These are phyloP conservation scores for Tetrax tetrax DNA, from an alignment of 2,113 vertebrate genomes.

Conservation along the genomic window DNA sequence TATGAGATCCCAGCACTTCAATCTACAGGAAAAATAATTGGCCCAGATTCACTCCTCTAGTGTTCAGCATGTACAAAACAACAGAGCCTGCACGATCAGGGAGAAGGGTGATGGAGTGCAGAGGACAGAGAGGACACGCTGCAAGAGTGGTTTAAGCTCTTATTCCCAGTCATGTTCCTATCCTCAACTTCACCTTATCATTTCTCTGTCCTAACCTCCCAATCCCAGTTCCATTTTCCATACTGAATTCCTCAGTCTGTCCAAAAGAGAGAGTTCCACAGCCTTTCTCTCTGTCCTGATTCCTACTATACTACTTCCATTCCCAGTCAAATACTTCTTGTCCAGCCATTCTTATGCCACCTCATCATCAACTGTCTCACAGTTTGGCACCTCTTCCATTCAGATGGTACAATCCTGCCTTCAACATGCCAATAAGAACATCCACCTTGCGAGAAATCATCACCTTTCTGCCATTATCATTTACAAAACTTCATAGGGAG, in stretches of 20 bases:
- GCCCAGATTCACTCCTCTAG: background rate
- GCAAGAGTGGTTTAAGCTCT: background rate
- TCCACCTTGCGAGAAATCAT: background rate
- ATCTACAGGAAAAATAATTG: background rate
- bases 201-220: background rate
- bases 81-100: background rate
- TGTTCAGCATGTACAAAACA: background rate
- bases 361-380: background rate
- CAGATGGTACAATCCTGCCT: background rate
- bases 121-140: background rate
- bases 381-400: background rate
- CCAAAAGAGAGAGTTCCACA: background rate
- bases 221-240: background rate
- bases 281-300: background rate
- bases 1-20: background rate
- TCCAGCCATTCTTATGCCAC: accelerated
- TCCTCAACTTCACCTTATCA: background rate
- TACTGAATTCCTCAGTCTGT: accelerated
- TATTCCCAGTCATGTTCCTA: background rate
- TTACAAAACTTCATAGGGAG: background rate
- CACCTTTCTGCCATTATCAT: background rate
- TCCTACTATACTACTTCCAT: background rate
- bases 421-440: accelerated
- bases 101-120: background rate
- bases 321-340: background rate